Evolutionary conservation across 2,888 invertebrate species (phyloP).

Genomic region (Volucella bombylans): DNA sequence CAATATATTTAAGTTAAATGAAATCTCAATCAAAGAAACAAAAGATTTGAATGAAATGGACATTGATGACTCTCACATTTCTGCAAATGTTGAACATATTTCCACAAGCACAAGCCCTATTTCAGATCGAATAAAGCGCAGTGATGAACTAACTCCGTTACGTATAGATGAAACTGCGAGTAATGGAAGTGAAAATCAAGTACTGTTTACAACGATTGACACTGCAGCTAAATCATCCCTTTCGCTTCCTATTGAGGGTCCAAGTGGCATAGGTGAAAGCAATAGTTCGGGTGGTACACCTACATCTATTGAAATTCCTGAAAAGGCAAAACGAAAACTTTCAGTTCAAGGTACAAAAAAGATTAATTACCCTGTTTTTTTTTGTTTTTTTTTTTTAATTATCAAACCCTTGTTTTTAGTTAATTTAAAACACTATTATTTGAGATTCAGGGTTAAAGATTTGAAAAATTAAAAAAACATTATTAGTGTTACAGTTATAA

Average conservation of each 20-base stretch:
- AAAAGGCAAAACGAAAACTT: conserved; percentile 80
- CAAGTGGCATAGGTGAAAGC: conserved; percentile 77
- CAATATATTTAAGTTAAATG: conserved; percentile 22
- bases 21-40: conserved; percentile 52
- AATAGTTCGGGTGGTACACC: conserved; percentile 77
- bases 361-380: not conserved
- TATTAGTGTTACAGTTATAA: not conserved
- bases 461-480: too few relatives aligned
- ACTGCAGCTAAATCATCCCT: conserved; percentile 78
- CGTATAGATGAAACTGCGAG: conserved; percentile 45
- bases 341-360: conserved; percentile 81
- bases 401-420: not conserved
- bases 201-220: conserved; percentile 16
- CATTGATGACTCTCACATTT: not conserved
- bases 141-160: conserved; percentile 61
- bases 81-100: conserved; percentile 30
- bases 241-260: conserved; percentile 77
- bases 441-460: too few relatives aligned
- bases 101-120: conserved; percentile 58
- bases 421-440: too few relatives aligned
- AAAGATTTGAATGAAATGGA: conserved; percentile 18
- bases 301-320: conserved; percentile 78
- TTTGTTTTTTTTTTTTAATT: not conserved
- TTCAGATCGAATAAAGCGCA: conserved; percentile 51
- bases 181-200: conserved; percentile 29